Percentiles rank a stretch among this genome's conserved stretches.
Evolutionary conservation across 2,888 invertebrate genomes (phyloP).

Genomic region (Ptychoptera albimana): DNA sequence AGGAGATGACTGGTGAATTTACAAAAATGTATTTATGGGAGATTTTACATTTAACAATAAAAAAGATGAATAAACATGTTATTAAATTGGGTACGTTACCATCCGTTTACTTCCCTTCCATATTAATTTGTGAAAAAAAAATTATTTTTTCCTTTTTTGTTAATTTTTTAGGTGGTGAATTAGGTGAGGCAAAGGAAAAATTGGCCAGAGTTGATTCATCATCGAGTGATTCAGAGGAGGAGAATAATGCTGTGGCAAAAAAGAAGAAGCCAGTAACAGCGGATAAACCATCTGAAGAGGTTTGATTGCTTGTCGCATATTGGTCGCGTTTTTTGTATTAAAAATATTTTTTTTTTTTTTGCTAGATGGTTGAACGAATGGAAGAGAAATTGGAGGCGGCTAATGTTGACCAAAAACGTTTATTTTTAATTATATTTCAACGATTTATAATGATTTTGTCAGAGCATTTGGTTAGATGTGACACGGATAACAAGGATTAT

Average conservation of each 20-base stretch:
- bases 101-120: neutral
- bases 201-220: slow-evolving; percentile 68
- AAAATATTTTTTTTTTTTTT: slow-evolving; percentile 4
- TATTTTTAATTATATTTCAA: slow-evolving; percentile 94
- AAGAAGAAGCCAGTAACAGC: slow-evolving; percentile 29
- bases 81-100: slow-evolving; percentile 49
- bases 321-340: neutral
- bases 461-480: slow-evolving; percentile 85
- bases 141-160: neutral
- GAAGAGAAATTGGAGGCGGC: slow-evolving; percentile 89
- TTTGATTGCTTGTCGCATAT: slow-evolving; percentile 15
- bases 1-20: slow-evolving; percentile 81
- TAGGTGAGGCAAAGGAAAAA: slow-evolving; percentile 74
- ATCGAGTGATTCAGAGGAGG: slow-evolving; percentile 69
- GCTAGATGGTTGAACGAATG: slow-evolving; percentile 80
- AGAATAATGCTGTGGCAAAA: slow-evolving; percentile 36
- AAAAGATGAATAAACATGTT: slow-evolving; percentile 93
- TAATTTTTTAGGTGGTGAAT: slow-evolving; percentile 42
- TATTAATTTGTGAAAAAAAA: too few species aligned
- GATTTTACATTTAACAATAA: slow-evolving; percentile 84
- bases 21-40: slow-evolving; percentile 95
- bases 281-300: slow-evolving; percentile 47
- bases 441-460: slow-evolving; percentile 96
- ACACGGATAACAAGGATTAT: slow-evolving; percentile 83
- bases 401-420: slow-evolving; percentile 90